Percentiles rank a stretch among this genome's conserved stretches.
Evolutionary conservation across 2,888 invertebrate genomes (phyloP).

Genomic region (Helicoverpa assulta): DNA sequence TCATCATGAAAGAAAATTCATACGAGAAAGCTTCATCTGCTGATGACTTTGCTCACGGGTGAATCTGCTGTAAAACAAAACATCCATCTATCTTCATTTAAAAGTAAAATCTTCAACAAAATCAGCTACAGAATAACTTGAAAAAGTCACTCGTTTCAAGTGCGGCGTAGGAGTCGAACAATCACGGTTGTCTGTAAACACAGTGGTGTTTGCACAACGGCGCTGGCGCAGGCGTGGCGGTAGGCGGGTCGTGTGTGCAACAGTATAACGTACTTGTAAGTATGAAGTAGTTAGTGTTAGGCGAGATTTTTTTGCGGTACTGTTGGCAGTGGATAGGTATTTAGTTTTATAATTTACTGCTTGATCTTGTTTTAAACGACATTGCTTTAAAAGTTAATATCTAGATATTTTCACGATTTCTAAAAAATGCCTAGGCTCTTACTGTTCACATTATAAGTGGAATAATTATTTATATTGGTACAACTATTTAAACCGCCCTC

Average conservation of each 20-base stretch:
- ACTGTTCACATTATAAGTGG: no score
- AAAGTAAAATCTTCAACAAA: not conserved
- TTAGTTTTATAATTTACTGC: not conserved
- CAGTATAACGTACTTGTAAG: constrained; percentile 26
- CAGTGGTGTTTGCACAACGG: constrained; percentile 70
- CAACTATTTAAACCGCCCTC: no score
- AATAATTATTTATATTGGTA: no score
- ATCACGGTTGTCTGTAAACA: constrained; percentile 71
- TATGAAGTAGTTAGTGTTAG: not conserved
- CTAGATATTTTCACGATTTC: not conserved
- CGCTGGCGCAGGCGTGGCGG: constrained; percentile 74
- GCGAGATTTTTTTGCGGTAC: not conserved
- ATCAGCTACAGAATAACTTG: constrained; percentile 17
- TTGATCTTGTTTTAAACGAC: not conserved
- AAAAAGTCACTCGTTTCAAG: constrained; percentile 25
- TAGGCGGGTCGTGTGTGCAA: constrained; percentile 66
- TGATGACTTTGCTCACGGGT: not conserved
- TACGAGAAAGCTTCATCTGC: no score
- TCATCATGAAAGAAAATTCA: no score
- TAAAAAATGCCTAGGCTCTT: not conserved
- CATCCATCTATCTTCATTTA: no score
- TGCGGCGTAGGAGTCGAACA: constrained; percentile 56
- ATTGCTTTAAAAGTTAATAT: not conserved
- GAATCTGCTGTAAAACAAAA: not conserved
- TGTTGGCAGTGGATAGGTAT: not conserved